Evolutionary conservation across 2,797 vertebrate species (phyloP), one percentile per base, ranked within the genome.

Genomic region (Clarias laeviceps): DNA sequence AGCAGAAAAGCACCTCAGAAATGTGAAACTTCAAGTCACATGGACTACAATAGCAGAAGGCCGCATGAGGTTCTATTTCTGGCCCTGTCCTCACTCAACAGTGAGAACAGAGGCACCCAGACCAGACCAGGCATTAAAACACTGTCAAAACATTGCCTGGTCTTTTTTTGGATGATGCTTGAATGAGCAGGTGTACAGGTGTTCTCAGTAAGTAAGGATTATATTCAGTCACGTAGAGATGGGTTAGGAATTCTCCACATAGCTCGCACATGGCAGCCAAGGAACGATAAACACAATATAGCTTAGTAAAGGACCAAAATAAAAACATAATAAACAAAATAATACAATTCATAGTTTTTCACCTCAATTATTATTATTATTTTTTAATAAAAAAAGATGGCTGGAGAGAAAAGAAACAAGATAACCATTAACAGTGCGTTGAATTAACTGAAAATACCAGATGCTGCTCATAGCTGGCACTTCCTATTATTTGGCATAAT

Each of bases 321-420:
- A 50, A 24, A 18, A 3, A 65, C n/a, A 62, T 18, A 88, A 83
- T 77, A 87, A 80, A 88, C 69, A 85, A 77, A 84, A 79, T 50
- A 86, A 89, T 83, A 78, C 84, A 85, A 50, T 57, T 57, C 29
- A 17, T 7, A 57, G 76, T 84, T 85, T 40, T 64, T 70, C 18
- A 8, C 27, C 72, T 66, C 57, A 62, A 27, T 56, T 18, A 27
- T 68, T 80, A 80, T 50, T 50, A 12, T 50, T 45, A 9, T 45
- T 50, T 76, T 72, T 22, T 22, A 24, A 85, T 80, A 84, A 87
- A 88, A 88, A 86, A 89, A 73, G 54, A 82, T 80, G 90, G 86
- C 40, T 50, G 64, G 64, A 24, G 18, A 62, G 69, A 80, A 54
- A 68, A 34, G 5, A 32, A 34, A 27, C 45, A 15, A 61, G 62